phyloP scores from a whole-genome alignment of 2,113 vertebrate genomes.

The Vulpes lagopus region DNA sequence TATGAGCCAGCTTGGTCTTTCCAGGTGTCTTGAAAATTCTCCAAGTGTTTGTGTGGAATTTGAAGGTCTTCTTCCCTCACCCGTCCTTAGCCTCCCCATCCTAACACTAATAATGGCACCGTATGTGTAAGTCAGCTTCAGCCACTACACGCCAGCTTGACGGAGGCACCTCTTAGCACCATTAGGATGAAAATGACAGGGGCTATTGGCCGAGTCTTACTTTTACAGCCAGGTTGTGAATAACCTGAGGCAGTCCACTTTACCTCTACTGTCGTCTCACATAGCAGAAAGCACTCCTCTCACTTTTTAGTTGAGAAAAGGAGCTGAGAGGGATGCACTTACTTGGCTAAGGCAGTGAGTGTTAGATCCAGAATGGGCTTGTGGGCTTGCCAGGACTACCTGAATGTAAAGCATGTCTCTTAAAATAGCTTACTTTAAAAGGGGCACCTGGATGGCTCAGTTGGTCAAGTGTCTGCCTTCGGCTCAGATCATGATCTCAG shows the following conservation, averaged over 20 bases:
- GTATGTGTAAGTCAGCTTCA: too few species aligned
- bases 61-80: not conserved
- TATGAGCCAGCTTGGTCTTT: not conserved
- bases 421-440: not conserved
- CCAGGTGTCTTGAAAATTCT: not conserved
- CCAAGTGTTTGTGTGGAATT: not conserved
- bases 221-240: not conserved
- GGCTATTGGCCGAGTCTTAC: not conserved
- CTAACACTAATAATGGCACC: too few species aligned
- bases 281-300: not conserved
- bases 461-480: too few species aligned
- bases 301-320: not conserved
- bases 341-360: not conserved
- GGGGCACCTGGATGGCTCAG: too few species aligned
- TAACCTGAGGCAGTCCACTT: not conserved
- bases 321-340: rapidly evolving
- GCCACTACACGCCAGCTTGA: not conserved
- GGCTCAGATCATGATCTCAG: too few species aligned
- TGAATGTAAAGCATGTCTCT: not conserved
- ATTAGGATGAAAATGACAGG: too few species aligned
- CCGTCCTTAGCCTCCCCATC: not conserved
- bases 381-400: too few species aligned
- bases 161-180: too few species aligned
- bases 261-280: not conserved
- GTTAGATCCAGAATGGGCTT: not conserved